Percentiles rank a stretch among this genome's conserved stretches.
phyloP scores from a whole-genome alignment of 2,888 invertebrate species.

The Drosophila tripunctata region DNA sequence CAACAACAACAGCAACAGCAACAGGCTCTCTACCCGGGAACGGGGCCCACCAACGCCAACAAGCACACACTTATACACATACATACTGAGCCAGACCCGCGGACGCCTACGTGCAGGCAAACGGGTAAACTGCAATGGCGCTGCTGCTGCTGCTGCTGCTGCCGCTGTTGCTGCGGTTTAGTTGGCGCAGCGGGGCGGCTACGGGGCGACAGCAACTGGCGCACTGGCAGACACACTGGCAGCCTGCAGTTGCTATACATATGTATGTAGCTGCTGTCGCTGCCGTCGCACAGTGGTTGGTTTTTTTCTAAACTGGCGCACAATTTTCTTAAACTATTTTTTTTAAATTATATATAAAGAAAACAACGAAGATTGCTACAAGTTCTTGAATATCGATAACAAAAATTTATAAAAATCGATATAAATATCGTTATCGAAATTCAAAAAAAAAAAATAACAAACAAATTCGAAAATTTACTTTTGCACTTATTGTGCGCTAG shows the following conservation, averaged over 20 bases:
- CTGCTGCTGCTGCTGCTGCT: slow-evolving; percentile 40
- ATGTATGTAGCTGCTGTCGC: slow-evolving; percentile 17
- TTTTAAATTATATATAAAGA: too few relatives aligned
- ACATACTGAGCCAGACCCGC: slow-evolving; percentile 32
- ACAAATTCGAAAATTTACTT: too few relatives aligned
- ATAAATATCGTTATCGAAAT: too few relatives aligned
- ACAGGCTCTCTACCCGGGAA: slow-evolving; percentile 51
- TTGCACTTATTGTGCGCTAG: too few relatives aligned
- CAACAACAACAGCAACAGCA: slow-evolving; percentile 34
- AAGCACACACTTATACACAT: slow-evolving; percentile 23
- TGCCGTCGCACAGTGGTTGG: too few relatives aligned
- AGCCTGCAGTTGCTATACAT: slow-evolving; percentile 53
- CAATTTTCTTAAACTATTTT: too few relatives aligned
- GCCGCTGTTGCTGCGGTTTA: slow-evolving; percentile 28
- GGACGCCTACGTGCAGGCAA: slow-evolving; percentile 40
- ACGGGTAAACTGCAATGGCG: slow-evolving; percentile 62
- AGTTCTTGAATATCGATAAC: too few relatives aligned
- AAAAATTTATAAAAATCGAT: too few relatives aligned
- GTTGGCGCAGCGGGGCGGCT: slow-evolving; percentile 22
- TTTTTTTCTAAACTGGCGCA: too few relatives aligned
- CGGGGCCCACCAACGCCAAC: slow-evolving; percentile 74
- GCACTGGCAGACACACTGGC: slow-evolving; percentile 78
- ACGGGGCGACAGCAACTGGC: slow-evolving; percentile 58
- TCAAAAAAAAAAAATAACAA: too few relatives aligned
- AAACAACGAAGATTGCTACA: too few relatives aligned